Base-by-base conservation (phyloP, 2,888 invertebrate genomes). In the Xestia c-nigrum region DNA sequence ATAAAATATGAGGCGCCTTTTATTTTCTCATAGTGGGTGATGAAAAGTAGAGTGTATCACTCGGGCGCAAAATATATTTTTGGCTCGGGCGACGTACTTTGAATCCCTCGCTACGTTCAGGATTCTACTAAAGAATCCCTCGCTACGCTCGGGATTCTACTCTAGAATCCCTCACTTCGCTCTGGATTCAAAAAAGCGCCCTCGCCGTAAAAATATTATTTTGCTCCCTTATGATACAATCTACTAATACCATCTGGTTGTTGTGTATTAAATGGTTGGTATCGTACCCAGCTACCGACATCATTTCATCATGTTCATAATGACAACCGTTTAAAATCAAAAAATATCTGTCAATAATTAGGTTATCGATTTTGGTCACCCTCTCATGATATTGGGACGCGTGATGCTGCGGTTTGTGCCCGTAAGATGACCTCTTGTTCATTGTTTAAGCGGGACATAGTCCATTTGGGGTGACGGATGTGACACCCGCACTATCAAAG, bases 351-450 rank as follows among this genome's bases (percentile, higher is more conserved):
- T n/a, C 14, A 24, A 40, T 72, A 70, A 63, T 68, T 72, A 73
- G 80, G 84, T 85, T 86, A 88, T 86, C 85, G 40, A 66, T 76
- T n/a, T 57, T 80, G 52, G 63, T 85, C 83, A 82, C 76, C 83
- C 83, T 64, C 38, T 65, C 68, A 67, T 78, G 72, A 71, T 81
- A 81, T 57, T 80, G 52, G 80, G 76, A 71, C 78, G 82, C 83
- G 83, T 82, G 78, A 69, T 74, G 24, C 76, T 68, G 65, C n/a
- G 43, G 50, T 74, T 47, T 57, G 59, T 74, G 74, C 72, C 68
- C 69, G 65, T 31, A 43, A 72, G 24, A 65, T 72, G 80, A 81
- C 76, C 80, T 69, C 46, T 79, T 69, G 40, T 73, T 55, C 5
- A 55, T 38, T 78, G 67, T 82, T 76, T 55, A 38, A 59, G 46